Evolutionary conservation across 2,113 vertebrate genomes (phyloP), one percentile per base, ranked within the genome.

Genomic region (Oncorhynchus keta): DNA sequence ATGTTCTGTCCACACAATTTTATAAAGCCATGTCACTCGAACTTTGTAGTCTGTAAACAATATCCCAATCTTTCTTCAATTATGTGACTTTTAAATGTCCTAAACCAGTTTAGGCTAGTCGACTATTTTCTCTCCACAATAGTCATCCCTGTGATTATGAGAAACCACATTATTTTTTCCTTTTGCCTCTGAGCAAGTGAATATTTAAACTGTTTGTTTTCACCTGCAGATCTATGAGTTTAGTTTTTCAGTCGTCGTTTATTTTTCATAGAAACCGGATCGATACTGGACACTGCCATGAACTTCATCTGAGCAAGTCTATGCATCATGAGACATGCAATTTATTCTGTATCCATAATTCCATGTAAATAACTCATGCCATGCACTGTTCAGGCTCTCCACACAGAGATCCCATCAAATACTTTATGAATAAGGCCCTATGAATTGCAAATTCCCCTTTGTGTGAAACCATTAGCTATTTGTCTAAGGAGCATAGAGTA

Each of bases 1-100:
- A 81, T 84, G 78, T 61, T 78, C 80, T 78, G 64, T 76, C 80
- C 72, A 49, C 71, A 79, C 77, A 35, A 26, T 70, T 48, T 72
- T 49, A 59, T 45, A 45, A 45, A 45, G 39, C 39, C 39, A 45
- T 45, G 39, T 45, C 39, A 45, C 39, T 45, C 8, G 2, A 45
- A 45, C 39, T 79, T 70, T 80, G 57, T 62, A 18, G 72, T 70
- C 20, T 51, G 73, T 62, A 62, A 62, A 62, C 20, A 20, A 62
- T 16, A 62, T 22, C 18, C 7, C 7, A 62, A 62, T 73, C 68
- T 70, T 66, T 74, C 71, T 86, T 73, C 30, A 70, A 57, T 65
- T 72, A 73, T 84, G 76, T 70, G 61, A 76, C 35, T 48, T 77
- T 88, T 72, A 57, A 45, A 18, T 71, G 12, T 77, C 49, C 68